Evolutionary conservation across 2,113 vertebrate species (phyloP), one percentile per base, ranked within the genome.

Genomic region (Gadus macrocephalus): DNA sequence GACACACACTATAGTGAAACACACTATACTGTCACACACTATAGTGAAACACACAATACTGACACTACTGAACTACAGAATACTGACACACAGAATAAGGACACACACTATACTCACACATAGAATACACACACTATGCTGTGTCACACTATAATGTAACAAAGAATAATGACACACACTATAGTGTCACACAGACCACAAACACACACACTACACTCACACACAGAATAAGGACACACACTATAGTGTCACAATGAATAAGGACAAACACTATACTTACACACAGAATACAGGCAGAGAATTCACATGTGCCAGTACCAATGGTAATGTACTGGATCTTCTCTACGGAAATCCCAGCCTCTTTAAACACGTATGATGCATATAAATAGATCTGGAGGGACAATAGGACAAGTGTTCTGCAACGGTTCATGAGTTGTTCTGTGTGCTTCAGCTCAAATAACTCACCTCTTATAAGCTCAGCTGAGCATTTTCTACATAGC

Each of bases 311-410:
- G 20, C 96, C 95, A 0, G 94, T 97, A 65, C 94, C 93, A 0
- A 96, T 90, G 65, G 94, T 88, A 53, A 90, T 74, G n/a, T 96
- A 96, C 16, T 92, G 94, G 79, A 95, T 91, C 77, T 86, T 91
- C 15, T 92, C 91, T 5, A 62, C 58, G 1, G 93, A 84, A 72
- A 96, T 87, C 27, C 95, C 93, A 0, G 94, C 94, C 78, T 92
- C 92, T 86, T 87, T 86, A 82, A 98, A 96, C 60, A 97, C 86
- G 1, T 93, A 94, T 0, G 86, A 92, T 56, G 94, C 93, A 58
- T 95, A 98, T 83, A 93, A 93, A 68, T 96, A 97, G 82, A 96
- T 92, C 95, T 98, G 88, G 38, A 76, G 66, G 73, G 69, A 53
- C 31, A 79, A 31, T 15, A 64, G 56, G n/a, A 75, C 2, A 73